These are phyloP conservation scores for Cliona cf. orientalis DNA, from an alignment of 37 sponge, comb jelly and placozoan species.

Conservation along the genomic window DNA sequence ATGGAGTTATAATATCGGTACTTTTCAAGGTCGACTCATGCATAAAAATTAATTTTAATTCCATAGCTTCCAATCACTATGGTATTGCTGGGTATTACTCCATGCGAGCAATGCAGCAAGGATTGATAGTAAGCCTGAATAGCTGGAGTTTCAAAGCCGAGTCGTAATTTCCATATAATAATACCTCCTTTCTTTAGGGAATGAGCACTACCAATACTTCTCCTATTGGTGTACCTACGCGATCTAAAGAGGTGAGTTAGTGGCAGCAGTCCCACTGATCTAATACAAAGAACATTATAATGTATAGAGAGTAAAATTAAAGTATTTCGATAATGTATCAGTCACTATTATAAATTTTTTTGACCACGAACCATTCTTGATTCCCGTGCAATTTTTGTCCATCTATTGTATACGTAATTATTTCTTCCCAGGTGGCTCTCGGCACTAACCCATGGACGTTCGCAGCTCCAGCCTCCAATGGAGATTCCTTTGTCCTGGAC, in stretches of 20 bases:
- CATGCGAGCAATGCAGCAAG: slow-evolving; percentile 73
- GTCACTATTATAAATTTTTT: neutral
- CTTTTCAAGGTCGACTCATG: neutral
- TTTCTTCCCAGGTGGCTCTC: slow-evolving; percentile 42
- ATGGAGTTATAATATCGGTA: neutral
- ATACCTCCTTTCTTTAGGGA: slow-evolving; percentile 46
- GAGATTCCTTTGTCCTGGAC: slow-evolving; percentile 87
- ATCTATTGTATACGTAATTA: neutral
- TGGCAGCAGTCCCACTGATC: too few species aligned
- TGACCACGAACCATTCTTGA: neutral
- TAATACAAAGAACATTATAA: neutral
- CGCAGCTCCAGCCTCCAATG: slow-evolving; percentile 81
- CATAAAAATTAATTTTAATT: neutral
- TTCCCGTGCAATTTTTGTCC: neutral
- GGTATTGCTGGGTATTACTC: slow-evolving; percentile 94
- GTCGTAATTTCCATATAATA: neutral
- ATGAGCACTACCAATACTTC: slow-evolving; percentile 90
- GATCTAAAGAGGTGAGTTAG: slow-evolving; percentile 66
- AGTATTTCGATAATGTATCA: too few species aligned
- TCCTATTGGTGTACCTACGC: slow-evolving; percentile 81
- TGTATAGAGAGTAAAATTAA: too few species aligned
- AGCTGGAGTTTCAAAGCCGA: neutral
- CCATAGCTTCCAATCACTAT: slow-evolving; percentile 93
- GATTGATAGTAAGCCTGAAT: slow-evolving; percentile 73
- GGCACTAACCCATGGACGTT: slow-evolving; percentile 91